Conservation (phyloP, 2,888 invertebrate genomes). For the Drosophila eohydei region DNA sequence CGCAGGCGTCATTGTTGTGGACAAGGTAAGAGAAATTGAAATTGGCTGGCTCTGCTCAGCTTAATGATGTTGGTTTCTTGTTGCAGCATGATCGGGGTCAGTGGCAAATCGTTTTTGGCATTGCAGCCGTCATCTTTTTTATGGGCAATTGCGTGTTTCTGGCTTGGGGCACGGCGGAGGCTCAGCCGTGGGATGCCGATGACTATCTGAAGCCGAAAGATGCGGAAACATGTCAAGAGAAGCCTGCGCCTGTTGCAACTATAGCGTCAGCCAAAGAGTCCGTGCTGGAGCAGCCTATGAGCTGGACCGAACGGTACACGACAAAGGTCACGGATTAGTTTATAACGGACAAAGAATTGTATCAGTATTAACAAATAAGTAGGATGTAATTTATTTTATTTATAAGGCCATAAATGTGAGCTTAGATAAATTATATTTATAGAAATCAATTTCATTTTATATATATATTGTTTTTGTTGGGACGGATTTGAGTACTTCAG, state of each 20-base stretch:
- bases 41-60: background rate
- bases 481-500: slow-evolving; percentile 33
- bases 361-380: slow-evolving; percentile 75
- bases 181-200: slow-evolving; percentile 90
- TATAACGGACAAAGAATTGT: slow-evolving; percentile 42
- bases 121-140: slow-evolving; percentile 88
- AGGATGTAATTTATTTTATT: slow-evolving; percentile 76
- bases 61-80: background rate
- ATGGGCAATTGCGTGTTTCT: slow-evolving; percentile 89
- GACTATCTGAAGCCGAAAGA: slow-evolving; percentile 82
- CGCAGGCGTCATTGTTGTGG: slow-evolving; percentile 86
- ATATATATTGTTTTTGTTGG: slow-evolving; percentile 22
- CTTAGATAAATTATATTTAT: slow-evolving; percentile 62
- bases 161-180: slow-evolving; percentile 88
- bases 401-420: slow-evolving; percentile 61
- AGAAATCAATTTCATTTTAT: slow-evolving; percentile 34
- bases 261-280: slow-evolving; percentile 63
- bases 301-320: slow-evolving; percentile 58
- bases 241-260: slow-evolving; percentile 10
- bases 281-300: slow-evolving; percentile 61
- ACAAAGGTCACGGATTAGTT: slow-evolving; percentile 49
- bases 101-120: slow-evolving; percentile 91
- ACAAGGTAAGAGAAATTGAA: slow-evolving; percentile 68
- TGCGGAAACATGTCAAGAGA: slow-evolving; percentile 33
- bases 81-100: slow-evolving; percentile 85